Conservation (phyloP, 2,113 vertebrate species). For the Varanus komodoensis region DNA sequence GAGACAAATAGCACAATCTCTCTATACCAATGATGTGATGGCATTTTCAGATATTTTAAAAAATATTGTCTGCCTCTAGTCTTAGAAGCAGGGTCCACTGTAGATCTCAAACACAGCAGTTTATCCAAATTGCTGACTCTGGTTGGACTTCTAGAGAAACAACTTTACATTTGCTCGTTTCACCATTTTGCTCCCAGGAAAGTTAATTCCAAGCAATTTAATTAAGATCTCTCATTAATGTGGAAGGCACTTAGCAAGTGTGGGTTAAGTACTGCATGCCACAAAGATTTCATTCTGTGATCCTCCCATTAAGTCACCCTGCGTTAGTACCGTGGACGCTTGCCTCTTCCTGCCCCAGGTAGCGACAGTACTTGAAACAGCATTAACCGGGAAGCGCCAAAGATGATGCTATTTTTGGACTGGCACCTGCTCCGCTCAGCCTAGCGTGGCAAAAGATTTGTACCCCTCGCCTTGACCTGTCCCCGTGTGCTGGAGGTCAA, state of each 20-base stretch:
- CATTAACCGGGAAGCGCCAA: constrained; percentile 55
- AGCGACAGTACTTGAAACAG: constrained; percentile 50
- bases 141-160: constrained; percentile 57
- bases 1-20: background rate
- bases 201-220: constrained; percentile 77
- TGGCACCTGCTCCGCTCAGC: constrained; percentile 51
- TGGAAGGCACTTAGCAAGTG: constrained; percentile 72
- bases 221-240: constrained; percentile 78
- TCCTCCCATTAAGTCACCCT: constrained; percentile 64
- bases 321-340: constrained; percentile 45
- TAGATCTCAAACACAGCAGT: background rate
- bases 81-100: fast-evolving
- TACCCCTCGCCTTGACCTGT: background rate
- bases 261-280: constrained; percentile 74
- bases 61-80: background rate
- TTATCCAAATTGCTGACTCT: background rate
- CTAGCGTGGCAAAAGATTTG: background rate
- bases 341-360: constrained; percentile 60
- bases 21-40: background rate
- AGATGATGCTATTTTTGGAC: constrained; percentile 35
- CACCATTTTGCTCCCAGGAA: constrained; percentile 64
- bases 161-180: constrained; percentile 56
- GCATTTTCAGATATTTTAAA: background rate
- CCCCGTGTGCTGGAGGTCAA: background rate
- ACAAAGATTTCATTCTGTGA: constrained; percentile 74